Base-by-base conservation (phyloP, 2,113 vertebrate species). In the Triplophysa rosa region DNA sequence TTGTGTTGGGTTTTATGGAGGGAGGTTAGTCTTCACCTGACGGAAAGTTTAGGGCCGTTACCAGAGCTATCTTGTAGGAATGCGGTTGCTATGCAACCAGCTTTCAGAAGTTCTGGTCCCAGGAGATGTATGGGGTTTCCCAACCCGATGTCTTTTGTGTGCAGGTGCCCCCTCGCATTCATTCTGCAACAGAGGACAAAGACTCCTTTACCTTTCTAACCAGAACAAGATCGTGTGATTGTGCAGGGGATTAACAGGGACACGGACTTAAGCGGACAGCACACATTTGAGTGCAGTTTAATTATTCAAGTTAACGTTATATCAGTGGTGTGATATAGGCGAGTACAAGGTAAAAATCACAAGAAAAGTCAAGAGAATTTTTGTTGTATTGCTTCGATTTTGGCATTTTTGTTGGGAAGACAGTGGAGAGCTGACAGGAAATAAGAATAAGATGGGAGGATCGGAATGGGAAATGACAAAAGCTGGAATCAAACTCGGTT, bases 111-210 rank as follows among this genome's bases (percentile, higher is more conserved):
- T 68, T 42, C 66, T 37, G 45, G 56, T 66, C 68, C 66, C 74
- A 69, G 19, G 58, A 69, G 65, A 81, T 2, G 47, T 77, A 75
- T 79, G 79, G 75, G 59, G 66, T 75, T 84, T 84, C 76, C 83
- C 80, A 66, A 69, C 23, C 29, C 13, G 47, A 80, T 75, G 64
- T 67, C 64, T 61, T 79, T 65, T 75, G 58, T 78, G 45, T 47
- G 23, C 83, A 81, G 79, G 79, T 81, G 76, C 68, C 59, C 54
- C 75, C 56, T 37, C 75, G 45, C 24, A 73, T 65, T 77, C 59
- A 70, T 33, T 14, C n/a, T 24, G 14, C 47, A 23, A 42, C 45
- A 21, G 33, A 70, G 70, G 68, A 84, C 80, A 81, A 84, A 81
- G 70, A 70, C 59, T 19, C 64, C 16, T 75, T 84, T 78, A 71